Evolutionary conservation across 2,113 vertebrate species (phyloP).

Genomic region (Henicopernis longicauda): DNA sequence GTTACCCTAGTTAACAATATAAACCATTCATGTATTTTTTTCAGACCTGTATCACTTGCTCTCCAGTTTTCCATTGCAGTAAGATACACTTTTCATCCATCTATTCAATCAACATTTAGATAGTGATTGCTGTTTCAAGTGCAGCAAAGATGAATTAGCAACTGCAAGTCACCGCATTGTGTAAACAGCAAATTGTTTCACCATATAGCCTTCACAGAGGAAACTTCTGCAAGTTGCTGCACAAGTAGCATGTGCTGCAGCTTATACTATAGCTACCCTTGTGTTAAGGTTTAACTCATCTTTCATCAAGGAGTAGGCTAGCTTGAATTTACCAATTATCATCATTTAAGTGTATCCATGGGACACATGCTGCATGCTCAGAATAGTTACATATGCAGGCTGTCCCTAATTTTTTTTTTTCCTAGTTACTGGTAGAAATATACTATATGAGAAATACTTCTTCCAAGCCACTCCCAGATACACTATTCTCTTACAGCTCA

Average conservation of each 20-base stretch:
- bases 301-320: neutral
- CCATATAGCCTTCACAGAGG: neutral
- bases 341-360: no score
- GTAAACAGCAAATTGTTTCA: neutral
- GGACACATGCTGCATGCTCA: neutral
- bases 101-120: neutral
- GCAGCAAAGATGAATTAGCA: neutral
- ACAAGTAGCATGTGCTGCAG: neutral
- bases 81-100: neutral
- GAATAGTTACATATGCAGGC: neutral
- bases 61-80: neutral
- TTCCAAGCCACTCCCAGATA: neutral
- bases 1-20: neutral
- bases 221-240: neutral
- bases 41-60: neutral
- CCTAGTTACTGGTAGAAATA: neutral
- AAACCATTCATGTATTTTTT: neutral
- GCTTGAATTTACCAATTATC: neutral
- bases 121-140: neutral
- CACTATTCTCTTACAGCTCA: neutral
- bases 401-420: neutral
- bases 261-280: neutral
- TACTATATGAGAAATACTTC: neutral
- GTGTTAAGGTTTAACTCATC: neutral
- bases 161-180: neutral